These are phyloP conservation scores for Podotricha telesiphe DNA, from an alignment of 2,888 invertebrate genomes.

Conservation along the genomic window DNA sequence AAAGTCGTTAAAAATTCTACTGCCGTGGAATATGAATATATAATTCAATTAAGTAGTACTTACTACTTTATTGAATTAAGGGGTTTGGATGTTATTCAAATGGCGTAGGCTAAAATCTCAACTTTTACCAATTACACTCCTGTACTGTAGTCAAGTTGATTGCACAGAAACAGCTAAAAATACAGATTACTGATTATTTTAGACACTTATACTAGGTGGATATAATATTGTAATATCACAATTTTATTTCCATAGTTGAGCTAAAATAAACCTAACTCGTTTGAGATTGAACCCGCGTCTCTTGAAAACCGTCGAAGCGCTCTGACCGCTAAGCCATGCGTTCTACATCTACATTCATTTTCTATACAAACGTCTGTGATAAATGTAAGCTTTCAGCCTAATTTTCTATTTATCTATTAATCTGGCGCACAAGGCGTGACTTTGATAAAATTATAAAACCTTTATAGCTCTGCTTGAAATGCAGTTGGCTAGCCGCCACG, in stretches of 20 bases:
- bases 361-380: too few species aligned
- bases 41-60: too few species aligned
- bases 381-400: background rate
- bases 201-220: too few species aligned
- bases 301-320: too few species aligned
- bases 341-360: too few species aligned
- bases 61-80: background rate
- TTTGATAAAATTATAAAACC: slow-evolving; percentile 23
- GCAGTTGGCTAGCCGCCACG: slow-evolving; percentile 44
- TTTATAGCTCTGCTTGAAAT: slow-evolving; percentile 20
- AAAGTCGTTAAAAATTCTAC: too few species aligned
- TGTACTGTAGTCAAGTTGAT: background rate
- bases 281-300: too few species aligned
- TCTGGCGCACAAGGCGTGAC: background rate
- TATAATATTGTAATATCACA: too few species aligned
- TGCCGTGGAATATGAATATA: background rate
- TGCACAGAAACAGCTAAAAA: background rate
- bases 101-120: background rate
- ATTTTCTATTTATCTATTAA: background rate
- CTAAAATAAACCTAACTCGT: too few species aligned
- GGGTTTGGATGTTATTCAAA: background rate
- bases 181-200: background rate
- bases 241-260: too few species aligned
- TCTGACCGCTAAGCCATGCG: too few species aligned
- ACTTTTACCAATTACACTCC: background rate